phyloP scores from a whole-genome alignment of 37 sponge, comb jelly and placozoan genomes.

The Bolinopsis microptera region DNA sequence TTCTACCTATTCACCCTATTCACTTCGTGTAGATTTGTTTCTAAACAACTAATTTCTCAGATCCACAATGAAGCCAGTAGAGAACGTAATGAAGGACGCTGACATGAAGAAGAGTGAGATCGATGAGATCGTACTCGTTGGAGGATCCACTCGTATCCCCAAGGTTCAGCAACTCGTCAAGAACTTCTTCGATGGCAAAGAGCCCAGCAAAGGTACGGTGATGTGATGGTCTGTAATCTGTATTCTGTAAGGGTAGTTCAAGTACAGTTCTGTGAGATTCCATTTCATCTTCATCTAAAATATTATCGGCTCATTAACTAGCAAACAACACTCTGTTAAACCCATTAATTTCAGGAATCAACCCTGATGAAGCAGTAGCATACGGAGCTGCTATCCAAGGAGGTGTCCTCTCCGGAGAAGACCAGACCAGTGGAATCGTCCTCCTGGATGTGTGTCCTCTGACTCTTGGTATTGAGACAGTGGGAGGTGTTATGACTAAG shows the following conservation, averaged over 20 bases:
- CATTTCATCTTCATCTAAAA: too few species aligned
- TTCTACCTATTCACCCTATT: too few species aligned
- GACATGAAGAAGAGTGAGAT: constrained; percentile 86
- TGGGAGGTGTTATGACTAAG: constrained; percentile 99
- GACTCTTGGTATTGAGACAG: constrained; percentile 98
- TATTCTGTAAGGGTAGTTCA: too few species aligned
- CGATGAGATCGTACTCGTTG: constrained; percentile 96
- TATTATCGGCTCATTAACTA: too few species aligned
- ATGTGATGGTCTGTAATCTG: not conserved
- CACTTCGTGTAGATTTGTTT: not conserved
- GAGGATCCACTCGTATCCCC: constrained; percentile 98
- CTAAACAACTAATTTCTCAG: constrained; percentile 71
- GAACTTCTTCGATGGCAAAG: constrained; percentile 91
- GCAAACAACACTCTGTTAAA: too few species aligned
- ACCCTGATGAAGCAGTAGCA: constrained; percentile 99
- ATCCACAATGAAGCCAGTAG: constrained; percentile 93
- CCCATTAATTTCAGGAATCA: constrained; percentile 91
- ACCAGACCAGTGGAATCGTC: constrained; percentile 75
- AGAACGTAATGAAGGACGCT: constrained; percentile 89
- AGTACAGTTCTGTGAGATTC: too few species aligned
- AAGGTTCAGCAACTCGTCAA: constrained; percentile 98
- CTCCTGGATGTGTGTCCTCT: constrained; percentile 97
- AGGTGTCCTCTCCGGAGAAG: constrained; percentile 94
- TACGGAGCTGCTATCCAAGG: constrained; percentile 98
- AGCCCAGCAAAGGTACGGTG: constrained; percentile 38